Conservation (phyloP, 2,888 invertebrate species). For the Xylocampa areola region DNA sequence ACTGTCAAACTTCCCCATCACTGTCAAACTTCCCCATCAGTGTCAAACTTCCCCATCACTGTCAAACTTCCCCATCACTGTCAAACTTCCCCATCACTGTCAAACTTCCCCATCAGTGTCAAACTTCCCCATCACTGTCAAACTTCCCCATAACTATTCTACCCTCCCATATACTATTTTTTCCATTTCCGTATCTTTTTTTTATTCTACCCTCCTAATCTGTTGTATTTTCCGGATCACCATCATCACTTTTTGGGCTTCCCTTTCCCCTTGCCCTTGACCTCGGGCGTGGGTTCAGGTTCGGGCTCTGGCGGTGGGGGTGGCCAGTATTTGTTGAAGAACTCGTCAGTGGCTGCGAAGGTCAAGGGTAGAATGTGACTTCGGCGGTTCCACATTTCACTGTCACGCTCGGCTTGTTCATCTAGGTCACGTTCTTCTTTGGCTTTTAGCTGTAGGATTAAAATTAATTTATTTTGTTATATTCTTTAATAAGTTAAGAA, state of each 20-base stretch:
- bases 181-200: too few relatives aligned
- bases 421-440: conserved; percentile 68
- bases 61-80: too few relatives aligned
- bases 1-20: too few relatives aligned
- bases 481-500: too few relatives aligned
- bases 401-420: conserved; percentile 68
- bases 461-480: too few relatives aligned
- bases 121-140: too few relatives aligned
- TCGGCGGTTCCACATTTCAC: conserved; percentile 73
- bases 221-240: neutral
- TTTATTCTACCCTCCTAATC: neutral
- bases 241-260: conserved; percentile 21
- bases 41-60: too few relatives aligned
- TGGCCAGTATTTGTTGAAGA: conserved; percentile 83
- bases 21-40: too few relatives aligned
- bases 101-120: too few relatives aligned
- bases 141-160: neutral
- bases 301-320: conserved; percentile 72
- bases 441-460: conserved; percentile 69
- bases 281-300: conserved; percentile 61
- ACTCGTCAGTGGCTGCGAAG: conserved; percentile 70
- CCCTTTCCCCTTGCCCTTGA: conserved; percentile 60
- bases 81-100: too few relatives aligned
- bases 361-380: conserved; percentile 75
- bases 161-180: neutral